Evolutionary conservation across 1,140 invertebrate genomes (phyloP).

Genomic region (Drosophila cardini): DNA sequence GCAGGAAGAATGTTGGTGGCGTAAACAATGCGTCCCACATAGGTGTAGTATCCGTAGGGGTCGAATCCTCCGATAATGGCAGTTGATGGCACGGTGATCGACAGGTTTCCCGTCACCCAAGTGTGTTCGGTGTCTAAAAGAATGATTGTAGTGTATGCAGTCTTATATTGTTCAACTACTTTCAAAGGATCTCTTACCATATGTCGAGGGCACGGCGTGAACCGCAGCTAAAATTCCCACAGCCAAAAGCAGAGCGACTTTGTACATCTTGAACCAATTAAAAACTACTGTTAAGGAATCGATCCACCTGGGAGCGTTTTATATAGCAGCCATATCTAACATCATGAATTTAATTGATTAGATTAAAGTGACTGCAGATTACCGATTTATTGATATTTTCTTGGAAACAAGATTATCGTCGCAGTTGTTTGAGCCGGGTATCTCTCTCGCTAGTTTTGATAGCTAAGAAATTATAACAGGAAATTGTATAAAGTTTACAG

Average conservation of each 20-base stretch:
- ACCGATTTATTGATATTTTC: conserved; percentile 2
- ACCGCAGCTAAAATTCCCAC: conserved; percentile 1
- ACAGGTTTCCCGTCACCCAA: conserved; percentile 23
- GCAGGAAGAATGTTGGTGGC: conserved; percentile 18
- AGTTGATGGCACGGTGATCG: conserved; percentile 1
- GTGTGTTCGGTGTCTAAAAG: conserved; percentile 2
- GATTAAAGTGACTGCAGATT: not conserved
- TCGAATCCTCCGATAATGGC: conserved; percentile 39
- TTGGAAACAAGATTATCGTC: conserved; percentile 4
- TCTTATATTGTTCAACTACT: not conserved
- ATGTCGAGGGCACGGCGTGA: conserved; percentile 3
- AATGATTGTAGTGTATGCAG: not conserved
- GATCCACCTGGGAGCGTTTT: not conserved
- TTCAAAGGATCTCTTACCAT: conserved; percentile 8
- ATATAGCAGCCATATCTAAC: conserved; percentile 8
- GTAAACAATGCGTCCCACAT: conserved; percentile 28
- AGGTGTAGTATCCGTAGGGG: conserved; percentile 35
- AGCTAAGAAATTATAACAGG: conserved; percentile 4
- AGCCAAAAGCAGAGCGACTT: not conserved
- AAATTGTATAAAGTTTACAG: not conserved
- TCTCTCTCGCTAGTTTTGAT: not conserved
- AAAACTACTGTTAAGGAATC: not conserved
- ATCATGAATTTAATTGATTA: not conserved
- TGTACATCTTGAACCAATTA: conserved; percentile 6
- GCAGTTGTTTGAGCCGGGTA: not conserved